Conservation (phyloP, 2,113 vertebrate species). For the Pagrus major region DNA sequence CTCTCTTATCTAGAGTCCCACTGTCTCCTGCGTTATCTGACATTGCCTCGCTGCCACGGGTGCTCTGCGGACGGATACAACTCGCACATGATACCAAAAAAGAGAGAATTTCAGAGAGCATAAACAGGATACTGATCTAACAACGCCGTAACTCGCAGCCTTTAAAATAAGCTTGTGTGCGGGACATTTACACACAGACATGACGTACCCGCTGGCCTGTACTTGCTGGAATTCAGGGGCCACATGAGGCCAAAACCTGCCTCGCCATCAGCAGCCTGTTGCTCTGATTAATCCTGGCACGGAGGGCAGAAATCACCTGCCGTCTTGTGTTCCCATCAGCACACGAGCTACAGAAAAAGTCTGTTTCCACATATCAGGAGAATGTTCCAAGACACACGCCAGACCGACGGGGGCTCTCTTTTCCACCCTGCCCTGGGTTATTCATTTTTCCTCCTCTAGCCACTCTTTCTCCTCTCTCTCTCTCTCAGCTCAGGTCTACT, state of each 20-base stretch:
- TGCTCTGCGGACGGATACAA: constrained; percentile 15
- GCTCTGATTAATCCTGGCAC: constrained; percentile 75
- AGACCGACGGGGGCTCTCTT: constrained; percentile 75
- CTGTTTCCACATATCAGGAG: constrained; percentile 77
- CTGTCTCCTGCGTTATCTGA: constrained; percentile 44
- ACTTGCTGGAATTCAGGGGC: constrained; percentile 48
- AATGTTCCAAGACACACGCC: constrained; percentile 77
- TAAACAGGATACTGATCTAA: constrained; percentile 31
- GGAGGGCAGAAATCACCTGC: constrained; percentile 77
- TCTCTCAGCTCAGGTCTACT: constrained; percentile 25
- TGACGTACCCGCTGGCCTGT: constrained; percentile 34
- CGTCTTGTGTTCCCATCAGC: constrained; percentile 74
- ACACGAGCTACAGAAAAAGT: constrained; percentile 40
- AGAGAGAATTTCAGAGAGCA: constrained; percentile 17
- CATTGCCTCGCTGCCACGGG: background rate
- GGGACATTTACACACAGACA: background rate
- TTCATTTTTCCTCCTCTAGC: constrained; percentile 54
- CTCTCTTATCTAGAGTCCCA: constrained; percentile 35
- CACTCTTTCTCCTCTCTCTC: constrained; percentile 16
- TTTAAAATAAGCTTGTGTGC: background rate
- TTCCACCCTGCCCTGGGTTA: constrained; percentile 68
- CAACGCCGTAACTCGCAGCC: background rate
- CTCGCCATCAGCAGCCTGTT: constrained; percentile 57
- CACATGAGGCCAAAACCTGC: constrained; percentile 46
- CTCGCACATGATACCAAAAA: constrained; percentile 35